phyloP scores from a whole-genome alignment of 2,113 vertebrate species.

The Megaleporinus macrocephalus region DNA sequence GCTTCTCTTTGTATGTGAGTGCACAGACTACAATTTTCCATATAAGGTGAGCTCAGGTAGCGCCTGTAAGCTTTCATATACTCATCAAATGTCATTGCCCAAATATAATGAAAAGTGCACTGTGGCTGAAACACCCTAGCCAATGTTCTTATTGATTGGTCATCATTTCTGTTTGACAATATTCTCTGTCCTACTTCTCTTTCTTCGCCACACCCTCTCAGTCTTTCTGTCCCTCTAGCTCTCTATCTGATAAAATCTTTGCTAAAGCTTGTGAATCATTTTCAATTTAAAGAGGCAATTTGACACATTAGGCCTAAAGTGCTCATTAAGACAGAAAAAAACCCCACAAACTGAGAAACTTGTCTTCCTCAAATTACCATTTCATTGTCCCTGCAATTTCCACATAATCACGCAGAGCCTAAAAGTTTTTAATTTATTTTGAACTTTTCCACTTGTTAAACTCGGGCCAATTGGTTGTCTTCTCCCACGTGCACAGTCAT shows the following conservation, averaged over 20 bases:
- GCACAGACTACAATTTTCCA: constrained; percentile 4
- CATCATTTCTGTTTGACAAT: neutral
- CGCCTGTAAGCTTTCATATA: neutral
- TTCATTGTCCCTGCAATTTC: constrained; percentile 48
- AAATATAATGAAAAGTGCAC: constrained; percentile 3
- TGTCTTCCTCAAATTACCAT: constrained; percentile 31
- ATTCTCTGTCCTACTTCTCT: neutral
- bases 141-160: neutral
- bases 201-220: neutral
- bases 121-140: neutral
- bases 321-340: constrained; percentile 35
- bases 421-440: constrained; percentile 58
- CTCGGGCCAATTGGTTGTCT: constrained; percentile 20
- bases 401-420: constrained; percentile 39
- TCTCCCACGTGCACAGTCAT: constrained; percentile 47
- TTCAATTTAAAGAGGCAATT: constrained; percentile 12
- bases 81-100: constrained; percentile 33
- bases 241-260: neutral
- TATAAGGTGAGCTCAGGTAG: constrained; percentile 2
- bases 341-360: constrained; percentile 32
- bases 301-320: constrained; percentile 27
- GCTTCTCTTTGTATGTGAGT: constrained; percentile 17
- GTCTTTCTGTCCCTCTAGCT: neutral
- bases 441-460: constrained; percentile 53
- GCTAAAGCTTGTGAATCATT: constrained; percentile 6